phyloP scores from a whole-genome alignment of 2,888 invertebrate genomes.

The Drosophila colorata region DNA sequence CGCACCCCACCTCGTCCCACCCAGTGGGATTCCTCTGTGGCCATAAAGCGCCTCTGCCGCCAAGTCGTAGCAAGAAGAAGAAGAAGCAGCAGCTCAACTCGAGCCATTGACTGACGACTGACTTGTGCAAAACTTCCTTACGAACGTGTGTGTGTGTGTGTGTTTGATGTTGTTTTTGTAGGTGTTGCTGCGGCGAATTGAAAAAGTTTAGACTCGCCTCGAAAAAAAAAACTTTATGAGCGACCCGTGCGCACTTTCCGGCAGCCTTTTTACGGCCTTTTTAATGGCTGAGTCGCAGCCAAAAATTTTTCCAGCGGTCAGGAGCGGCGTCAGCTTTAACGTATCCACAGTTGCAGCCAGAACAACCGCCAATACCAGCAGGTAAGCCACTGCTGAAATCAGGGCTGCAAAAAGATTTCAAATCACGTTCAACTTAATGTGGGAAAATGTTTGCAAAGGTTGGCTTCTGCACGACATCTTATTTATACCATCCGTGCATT shows the following conservation, averaged over 20 bases:
- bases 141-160: slow-evolving; percentile 13
- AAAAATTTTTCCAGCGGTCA: slow-evolving; percentile 70
- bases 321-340: slow-evolving; percentile 10
- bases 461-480: too few species aligned
- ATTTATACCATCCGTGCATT: too few species aligned
- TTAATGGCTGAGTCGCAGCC: slow-evolving; percentile 65
- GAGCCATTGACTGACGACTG: slow-evolving; percentile 69
- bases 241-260: slow-evolving; percentile 38
- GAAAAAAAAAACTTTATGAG: slow-evolving; percentile 65
- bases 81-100: slow-evolving; percentile 24
- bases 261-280: slow-evolving; percentile 68
- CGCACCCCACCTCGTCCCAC: slow-evolving; percentile 2
- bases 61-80: slow-evolving; percentile 13
- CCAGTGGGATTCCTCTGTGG: slow-evolving; percentile 52
- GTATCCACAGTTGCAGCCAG: slow-evolving; percentile 12
- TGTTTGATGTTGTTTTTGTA: slow-evolving; percentile 36
- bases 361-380: slow-evolving; percentile 6
- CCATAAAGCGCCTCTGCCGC: slow-evolving; percentile 55
- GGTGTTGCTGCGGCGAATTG: slow-evolving; percentile 75
- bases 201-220: slow-evolving; percentile 71
- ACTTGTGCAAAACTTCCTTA: slow-evolving; percentile 54
- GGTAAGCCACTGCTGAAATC: slow-evolving; percentile 21
- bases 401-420: background rate
- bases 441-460: background rate
- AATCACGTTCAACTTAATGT: background rate